Conservation (phyloP, 2,113 vertebrate genomes). For the Corydoras maculifer region DNA sequence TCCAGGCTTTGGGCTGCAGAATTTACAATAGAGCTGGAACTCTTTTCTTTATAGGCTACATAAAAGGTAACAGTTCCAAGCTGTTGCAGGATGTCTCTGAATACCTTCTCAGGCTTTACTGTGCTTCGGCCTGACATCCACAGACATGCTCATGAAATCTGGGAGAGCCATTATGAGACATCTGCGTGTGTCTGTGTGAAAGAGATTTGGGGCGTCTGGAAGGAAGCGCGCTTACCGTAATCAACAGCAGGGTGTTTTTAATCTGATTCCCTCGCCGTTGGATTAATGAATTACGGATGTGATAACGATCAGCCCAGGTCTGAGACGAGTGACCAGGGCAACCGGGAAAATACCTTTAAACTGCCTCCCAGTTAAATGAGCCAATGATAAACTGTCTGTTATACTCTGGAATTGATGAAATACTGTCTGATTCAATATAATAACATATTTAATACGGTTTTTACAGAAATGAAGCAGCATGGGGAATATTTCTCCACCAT, state of each 20-base stretch:
- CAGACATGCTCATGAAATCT: constrained; percentile 25
- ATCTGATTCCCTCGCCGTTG: constrained; percentile 19
- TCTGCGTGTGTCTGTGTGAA: constrained; percentile 33
- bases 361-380: too few species aligned
- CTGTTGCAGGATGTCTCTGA: constrained; percentile 20
- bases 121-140: constrained; percentile 19
- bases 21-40: constrained; percentile 20
- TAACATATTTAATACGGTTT: too few species aligned
- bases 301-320: constrained; percentile 7
- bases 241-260: constrained; percentile 14
- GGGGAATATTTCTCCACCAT: too few species aligned
- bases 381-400: too few species aligned
- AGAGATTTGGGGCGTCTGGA: neutral
- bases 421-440: too few species aligned
- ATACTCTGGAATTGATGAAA: too few species aligned
- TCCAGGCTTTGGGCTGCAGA: constrained; percentile 13
- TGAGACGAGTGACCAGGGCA: neutral
- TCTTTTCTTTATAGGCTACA: constrained; percentile 14
- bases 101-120: constrained; percentile 20
- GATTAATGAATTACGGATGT: constrained; percentile 10
- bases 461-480: too few species aligned
- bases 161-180: constrained; percentile 39
- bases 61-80: constrained; percentile 28
- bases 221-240: constrained; percentile 20
- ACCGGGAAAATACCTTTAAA: too few species aligned